Base-by-base conservation (phyloP, 2,797 vertebrate genomes). In the Scomberomorus guttatus region DNA sequence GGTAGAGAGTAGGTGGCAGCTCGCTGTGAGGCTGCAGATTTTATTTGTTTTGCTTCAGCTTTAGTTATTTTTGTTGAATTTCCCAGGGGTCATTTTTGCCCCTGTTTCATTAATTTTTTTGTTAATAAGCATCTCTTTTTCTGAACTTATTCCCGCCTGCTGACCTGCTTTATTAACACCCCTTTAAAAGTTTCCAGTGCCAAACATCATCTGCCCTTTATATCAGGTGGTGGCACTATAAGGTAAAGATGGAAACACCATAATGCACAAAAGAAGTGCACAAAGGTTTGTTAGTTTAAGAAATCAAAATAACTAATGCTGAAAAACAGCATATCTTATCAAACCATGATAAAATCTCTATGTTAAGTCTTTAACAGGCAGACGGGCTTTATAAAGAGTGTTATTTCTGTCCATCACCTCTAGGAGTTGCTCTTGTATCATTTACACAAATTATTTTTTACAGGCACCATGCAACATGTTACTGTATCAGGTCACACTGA, bases 381-480 rank as follows among this genome's bases (percentile, higher is more conserved):
- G 2, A 37, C n/a, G n/a, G 27, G 25, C 11, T 48, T 17, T 24
- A 3, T 29, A 8, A 58, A 39, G 34, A 20, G 17, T 78, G 80
- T 65, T 14, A 48, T 85, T 72, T 32, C 67, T 12, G 4, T 57
- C 11, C 17, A 65, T 70, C 42, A 63, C 90, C 90, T 65, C 29
- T 85, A 86, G 88, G 27, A 32, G 90, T 5, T 64, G 75, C 77
- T 89, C 48, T 80, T 44, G 70, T 57, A 76, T 48, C 27, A 82
- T 55, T 54, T 46, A 58, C 12, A 22, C 5, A 67, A 32, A 37
- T 25, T 4, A 11, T 1, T 37, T 25, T 75, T 48, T 39, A 15
- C 8, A n/a, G 9, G 12, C 8, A 39, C 4, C 2, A 18, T 34
- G n/a, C n/a, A 24, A 42, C 51, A 60, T 39, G 42, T 65, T 6